These are phyloP conservation scores for Heliconius charithonia DNA, from an alignment of 2,888 invertebrate genomes.

Conservation along the genomic window DNA sequence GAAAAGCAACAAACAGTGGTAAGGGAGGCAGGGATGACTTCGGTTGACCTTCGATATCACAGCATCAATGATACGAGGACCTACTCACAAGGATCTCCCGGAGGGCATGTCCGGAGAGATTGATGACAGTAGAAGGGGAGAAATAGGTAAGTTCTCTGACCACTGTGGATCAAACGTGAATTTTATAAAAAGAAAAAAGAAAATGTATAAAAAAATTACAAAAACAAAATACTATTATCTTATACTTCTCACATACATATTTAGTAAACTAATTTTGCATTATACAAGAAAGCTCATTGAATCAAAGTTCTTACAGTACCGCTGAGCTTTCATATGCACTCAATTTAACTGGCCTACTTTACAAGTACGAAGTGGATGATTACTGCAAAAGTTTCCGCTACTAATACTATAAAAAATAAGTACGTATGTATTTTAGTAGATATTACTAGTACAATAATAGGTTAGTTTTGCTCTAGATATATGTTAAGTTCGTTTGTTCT, in stretches of 20 bases:
- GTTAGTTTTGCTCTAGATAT: background rate
- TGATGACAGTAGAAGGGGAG: too few species aligned
- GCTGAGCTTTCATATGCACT: constrained; percentile 1
- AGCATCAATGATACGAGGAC: too few species aligned
- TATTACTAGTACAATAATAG: background rate
- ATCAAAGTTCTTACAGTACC: background rate
- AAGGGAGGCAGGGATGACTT: too few species aligned
- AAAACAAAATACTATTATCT: background rate
- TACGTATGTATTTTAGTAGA: background rate
- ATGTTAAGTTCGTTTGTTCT: background rate
- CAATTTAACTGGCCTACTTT: constrained; percentile 6
- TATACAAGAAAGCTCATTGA: background rate
- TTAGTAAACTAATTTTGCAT: background rate
- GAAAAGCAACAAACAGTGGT: too few species aligned
- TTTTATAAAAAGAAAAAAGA: too few species aligned
- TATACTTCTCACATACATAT: background rate
- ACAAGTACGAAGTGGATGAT: background rate
- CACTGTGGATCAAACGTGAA: too few species aligned
- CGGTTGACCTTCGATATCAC: too few species aligned
- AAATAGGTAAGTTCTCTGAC: too few species aligned
- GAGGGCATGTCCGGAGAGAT: too few species aligned
- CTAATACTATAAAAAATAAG: background rate
- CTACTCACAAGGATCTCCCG: too few species aligned
- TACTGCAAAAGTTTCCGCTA: background rate
- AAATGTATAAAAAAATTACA: too few species aligned